Percentiles rank a stretch among this genome's conserved stretches.
Evolutionary conservation across 2,888 invertebrate genomes (phyloP).

Genomic region (Helicoverpa assulta): DNA sequence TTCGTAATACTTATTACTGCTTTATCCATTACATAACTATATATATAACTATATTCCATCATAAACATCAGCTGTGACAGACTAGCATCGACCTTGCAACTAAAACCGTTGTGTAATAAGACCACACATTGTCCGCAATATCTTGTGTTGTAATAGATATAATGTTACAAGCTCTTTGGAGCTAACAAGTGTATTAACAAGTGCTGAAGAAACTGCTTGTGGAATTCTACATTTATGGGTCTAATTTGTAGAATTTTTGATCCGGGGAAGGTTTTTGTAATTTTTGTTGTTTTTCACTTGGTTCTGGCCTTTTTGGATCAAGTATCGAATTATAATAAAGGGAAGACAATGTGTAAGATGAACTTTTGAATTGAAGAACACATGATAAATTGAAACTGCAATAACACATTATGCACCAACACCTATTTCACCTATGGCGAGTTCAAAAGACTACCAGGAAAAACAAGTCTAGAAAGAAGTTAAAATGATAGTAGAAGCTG

Average conservation of each 20-base stretch:
- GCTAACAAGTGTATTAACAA: background rate
- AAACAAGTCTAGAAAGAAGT: background rate
- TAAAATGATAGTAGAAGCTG: background rate
- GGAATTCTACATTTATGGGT: background rate
- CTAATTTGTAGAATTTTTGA: no score
- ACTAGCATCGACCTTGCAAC: constrained; percentile 48
- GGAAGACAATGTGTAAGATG: no score
- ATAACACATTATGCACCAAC: no score
- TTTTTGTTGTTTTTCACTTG: no score
- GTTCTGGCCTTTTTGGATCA: no score
- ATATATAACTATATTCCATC: no score
- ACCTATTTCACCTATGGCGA: no score
- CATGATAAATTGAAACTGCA: no score
- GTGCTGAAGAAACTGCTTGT: background rate
- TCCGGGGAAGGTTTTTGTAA: no score
- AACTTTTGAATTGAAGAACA: no score
- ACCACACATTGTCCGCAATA: constrained; percentile 26
- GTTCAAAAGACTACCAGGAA: background rate
- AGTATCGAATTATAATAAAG: no score
- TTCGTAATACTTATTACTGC: constrained; percentile 14
- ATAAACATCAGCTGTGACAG: constrained; percentile 17
- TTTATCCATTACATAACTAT: constrained; percentile 39
- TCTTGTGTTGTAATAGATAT: constrained; percentile 6
- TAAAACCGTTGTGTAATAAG: constrained; percentile 44
- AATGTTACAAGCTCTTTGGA: constrained; percentile 24